Evolutionary conservation across 2,888 invertebrate species (phyloP), one percentile per base, ranked within the genome.

Genomic region (Silvanus unidentatus): DNA sequence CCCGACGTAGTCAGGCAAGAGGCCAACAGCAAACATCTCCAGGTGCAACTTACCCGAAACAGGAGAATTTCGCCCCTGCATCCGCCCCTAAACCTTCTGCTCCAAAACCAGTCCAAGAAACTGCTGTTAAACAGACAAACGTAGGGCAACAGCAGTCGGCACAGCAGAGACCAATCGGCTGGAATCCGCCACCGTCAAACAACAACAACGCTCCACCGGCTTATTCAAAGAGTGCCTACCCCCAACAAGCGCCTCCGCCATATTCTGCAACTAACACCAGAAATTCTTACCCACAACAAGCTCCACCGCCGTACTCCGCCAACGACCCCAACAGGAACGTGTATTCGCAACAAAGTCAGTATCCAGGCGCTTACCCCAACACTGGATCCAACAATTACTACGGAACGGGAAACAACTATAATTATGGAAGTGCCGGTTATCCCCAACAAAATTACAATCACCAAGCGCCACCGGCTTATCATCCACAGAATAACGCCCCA

Each of bases 131-230:
- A 28, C 34, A 47, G 3, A 42, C 37, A 9, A 16, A 13, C 10
- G 37, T 16, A 3, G 16, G 16, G 3, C 37, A 37, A 12, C 58
- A 59, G 37, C 55, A 58, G 14, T 52, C 54, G 9, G 44, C 44
- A 6, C 54, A 52, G 29, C 54, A 53, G 9, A 42, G 48, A 10
- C 57, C 57, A 4, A 48, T 59, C 22, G 63, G 63, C 12, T 63
- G 63, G 63, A 60, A 61, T 28, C 60, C 60, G n/a, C 51, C 52
- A 13, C 15, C 10, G 41, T 10, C n/a, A n/a, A 46, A 29, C 11
- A 11, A n/a, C n/a, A n/a, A n/a, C n/a, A n/a, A n/a, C n/a, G 22
- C 22, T 3, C 22, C 22, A 8, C 22, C 22, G 22, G 3, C 22
- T 3, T 22, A 22, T 22, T 22, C 22, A 8, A 22, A 8, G 22